Evolutionary conservation across 2,888 invertebrate genomes (phyloP), one percentile per base, ranked within the genome.

Genomic region (Geotrupes spiniger): DNA sequence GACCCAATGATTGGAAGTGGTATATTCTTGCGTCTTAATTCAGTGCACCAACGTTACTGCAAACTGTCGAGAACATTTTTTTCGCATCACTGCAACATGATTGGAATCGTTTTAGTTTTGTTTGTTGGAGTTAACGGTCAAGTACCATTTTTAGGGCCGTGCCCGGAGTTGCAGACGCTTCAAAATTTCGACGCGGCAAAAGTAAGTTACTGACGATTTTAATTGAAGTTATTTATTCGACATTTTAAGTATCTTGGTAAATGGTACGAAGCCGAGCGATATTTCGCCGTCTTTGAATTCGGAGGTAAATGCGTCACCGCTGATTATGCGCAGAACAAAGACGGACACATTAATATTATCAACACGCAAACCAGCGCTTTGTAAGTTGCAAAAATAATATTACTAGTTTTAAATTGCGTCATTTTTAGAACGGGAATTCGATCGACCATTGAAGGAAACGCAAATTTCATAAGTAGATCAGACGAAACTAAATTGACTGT

Each of bases 251-350:
- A 52, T 62, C 65, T 84, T 64, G 89, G 90, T 29, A 80, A 80
- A 61, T 90, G 89, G 89, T 89, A 83, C 64, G 89, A 90, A 69
- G 78, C 80, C 11, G 82, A 86, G 59, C 82, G 84, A 61, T 90
- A 89, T 69, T 87, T 87, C 62, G 82, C 85, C 33, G 62, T 86
- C n/a, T 86, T 87, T 66, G 83, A 89, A 69, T 69, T 85, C 5
- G 86, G 83, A 2, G 86, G 85, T 21, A 84, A 83, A 63, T 90
- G 89, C 65, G 82, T 87, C 42, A 83, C 82, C 2, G 86, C 88
- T 0, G 78, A 79, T 49, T 89, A 88, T 68, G 74, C 68, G 53
- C 62, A 60, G 52, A 72, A 62, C 58, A 75, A 67, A 59, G 79
- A 75, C 53, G 73, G 72, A 5, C 63, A 70, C 2, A 54, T 77